A percentile compares a stretch with the other conserved stretches of the same genome.
Evolutionary conservation across 2,113 vertebrate genomes (phyloP).

Genomic region (Zapornia atra): DNA sequence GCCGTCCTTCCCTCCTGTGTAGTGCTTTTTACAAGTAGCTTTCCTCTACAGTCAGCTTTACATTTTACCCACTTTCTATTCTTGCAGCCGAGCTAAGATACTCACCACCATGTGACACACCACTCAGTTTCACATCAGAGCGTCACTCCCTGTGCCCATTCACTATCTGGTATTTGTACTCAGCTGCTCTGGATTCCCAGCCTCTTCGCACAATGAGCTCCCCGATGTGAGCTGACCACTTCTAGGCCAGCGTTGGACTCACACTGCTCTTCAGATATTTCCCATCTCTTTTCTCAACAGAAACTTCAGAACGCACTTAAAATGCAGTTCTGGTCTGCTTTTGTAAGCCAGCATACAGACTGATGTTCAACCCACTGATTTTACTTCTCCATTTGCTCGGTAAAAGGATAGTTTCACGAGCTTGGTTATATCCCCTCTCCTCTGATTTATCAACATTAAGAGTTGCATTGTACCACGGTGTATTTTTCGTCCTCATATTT

Average conservation of each 20-base stretch:
- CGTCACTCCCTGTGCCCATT: not conserved
- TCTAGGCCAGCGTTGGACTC: not conserved
- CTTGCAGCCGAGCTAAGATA: slow-evolving; percentile 5
- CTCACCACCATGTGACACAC: not conserved
- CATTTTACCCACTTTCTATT: slow-evolving; percentile 28
- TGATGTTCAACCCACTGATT: not conserved
- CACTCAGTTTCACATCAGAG: slow-evolving; percentile 7
- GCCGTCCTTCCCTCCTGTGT: not conserved
- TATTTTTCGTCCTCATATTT: not conserved
- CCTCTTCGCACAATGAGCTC: not conserved
- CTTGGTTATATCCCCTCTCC: not conserved
- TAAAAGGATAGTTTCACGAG: slow-evolving; percentile 2
- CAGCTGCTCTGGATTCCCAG: not conserved
- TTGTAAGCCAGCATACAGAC: not conserved
- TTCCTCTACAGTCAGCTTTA: not conserved
- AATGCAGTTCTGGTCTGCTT: not conserved
- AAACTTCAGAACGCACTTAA: not conserved
- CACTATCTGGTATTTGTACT: not conserved
- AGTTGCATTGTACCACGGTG: not conserved
- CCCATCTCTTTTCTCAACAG: not conserved
- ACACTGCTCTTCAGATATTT: not conserved
- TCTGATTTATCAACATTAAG: not conserved
- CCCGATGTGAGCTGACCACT: slow-evolving; percentile 29
- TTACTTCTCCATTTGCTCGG: not conserved
- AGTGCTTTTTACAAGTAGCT: slow-evolving; percentile 8